Evolutionary conservation across 2,888 invertebrate species (phyloP), one percentile per base, ranked within the genome.

Genomic region (Phytoseiulus persimilis): DNA sequence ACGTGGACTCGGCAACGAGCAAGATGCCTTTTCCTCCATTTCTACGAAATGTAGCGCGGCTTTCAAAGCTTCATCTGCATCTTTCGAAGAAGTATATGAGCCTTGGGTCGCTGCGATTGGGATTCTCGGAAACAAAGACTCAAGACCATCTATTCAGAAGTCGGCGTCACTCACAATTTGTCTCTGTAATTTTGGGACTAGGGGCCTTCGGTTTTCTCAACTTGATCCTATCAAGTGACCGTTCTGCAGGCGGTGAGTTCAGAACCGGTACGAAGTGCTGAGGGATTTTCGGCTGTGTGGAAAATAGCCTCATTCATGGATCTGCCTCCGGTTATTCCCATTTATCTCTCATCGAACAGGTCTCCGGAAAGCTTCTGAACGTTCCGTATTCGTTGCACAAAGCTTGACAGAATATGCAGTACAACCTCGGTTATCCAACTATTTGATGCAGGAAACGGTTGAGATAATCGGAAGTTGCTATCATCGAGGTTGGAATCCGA

Each of bases 11-110:
- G 87, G 87, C 11, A 45, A 32, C n/a, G 87, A n/a, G 23, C 87
- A 87, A 11, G 33, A 28, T n/a, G 87, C 39, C 31, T 32, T 87
- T 28, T 39, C 87, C 14, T 87, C 87, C 87, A 87, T 87, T 32
- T 87, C 87, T 28, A 87, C 23, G 0, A 87, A 87, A 33, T 87
- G 87, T 39, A 39, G 28, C 11, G 32, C 87, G 31, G 87, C 87
- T 87, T 87, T 87, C 32, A 32, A 11, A n/a, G 14, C 2, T n/a
- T 87, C 33, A 23, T 31, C 87, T 87, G 87, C 32, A 87, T 11
- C 3, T 6, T 9, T 9, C 39, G 9, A 9, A 9, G 39, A 39
- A 39, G 5, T 6, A 3, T 9, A 39, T 39, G 39, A 39, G 9
- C 9, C 3, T 39, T 9, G 39, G 18, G 65, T 65, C 23, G 18